Conservation (phyloP, 23 tunicate species). For the Styela clava region DNA sequence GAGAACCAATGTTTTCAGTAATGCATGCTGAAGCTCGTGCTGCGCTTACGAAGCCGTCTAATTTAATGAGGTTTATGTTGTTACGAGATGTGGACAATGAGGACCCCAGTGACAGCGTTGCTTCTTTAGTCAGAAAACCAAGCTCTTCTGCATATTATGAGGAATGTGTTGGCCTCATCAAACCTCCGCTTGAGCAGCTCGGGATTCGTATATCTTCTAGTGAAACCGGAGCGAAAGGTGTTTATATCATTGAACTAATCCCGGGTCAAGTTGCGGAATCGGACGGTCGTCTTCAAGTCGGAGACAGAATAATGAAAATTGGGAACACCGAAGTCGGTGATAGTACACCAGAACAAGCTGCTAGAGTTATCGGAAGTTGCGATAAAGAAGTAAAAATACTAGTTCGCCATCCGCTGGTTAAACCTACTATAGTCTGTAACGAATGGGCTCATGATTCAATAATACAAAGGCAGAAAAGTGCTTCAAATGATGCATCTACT, state of each 20-base stretch:
- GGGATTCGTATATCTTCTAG: constrained; percentile 73
- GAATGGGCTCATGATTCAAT: constrained; percentile 10
- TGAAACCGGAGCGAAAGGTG: constrained; percentile 60
- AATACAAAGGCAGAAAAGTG: not conserved
- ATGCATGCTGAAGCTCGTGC: constrained; percentile 81
- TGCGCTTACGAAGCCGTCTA: constrained; percentile 40
- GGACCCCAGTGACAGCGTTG: not conserved
- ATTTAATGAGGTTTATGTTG: constrained; percentile 50
- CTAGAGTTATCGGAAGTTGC: constrained; percentile 48
- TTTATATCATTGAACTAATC: constrained; percentile 68
- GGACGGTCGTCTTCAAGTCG: constrained; percentile 55
- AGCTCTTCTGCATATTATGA: not conserved
- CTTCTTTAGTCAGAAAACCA: not conserved
- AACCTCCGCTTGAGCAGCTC: constrained; percentile 71
- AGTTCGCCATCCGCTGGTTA: constrained; percentile 10
- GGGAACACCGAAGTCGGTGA: constrained; percentile 42
- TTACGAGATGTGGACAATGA: constrained; percentile 31
- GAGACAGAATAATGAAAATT: constrained; percentile 71
- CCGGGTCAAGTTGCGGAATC: constrained; percentile 60
- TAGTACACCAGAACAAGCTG: constrained; percentile 82
- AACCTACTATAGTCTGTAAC: constrained; percentile 7
- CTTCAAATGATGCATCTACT: not conserved
- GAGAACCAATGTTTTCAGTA: constrained; percentile 61
- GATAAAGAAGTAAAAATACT: constrained; percentile 28
- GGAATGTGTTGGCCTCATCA: constrained; percentile 40